These are phyloP conservation scores for Bucco capensis DNA, from an alignment of 2,113 vertebrate species.

Conservation along the genomic window DNA sequence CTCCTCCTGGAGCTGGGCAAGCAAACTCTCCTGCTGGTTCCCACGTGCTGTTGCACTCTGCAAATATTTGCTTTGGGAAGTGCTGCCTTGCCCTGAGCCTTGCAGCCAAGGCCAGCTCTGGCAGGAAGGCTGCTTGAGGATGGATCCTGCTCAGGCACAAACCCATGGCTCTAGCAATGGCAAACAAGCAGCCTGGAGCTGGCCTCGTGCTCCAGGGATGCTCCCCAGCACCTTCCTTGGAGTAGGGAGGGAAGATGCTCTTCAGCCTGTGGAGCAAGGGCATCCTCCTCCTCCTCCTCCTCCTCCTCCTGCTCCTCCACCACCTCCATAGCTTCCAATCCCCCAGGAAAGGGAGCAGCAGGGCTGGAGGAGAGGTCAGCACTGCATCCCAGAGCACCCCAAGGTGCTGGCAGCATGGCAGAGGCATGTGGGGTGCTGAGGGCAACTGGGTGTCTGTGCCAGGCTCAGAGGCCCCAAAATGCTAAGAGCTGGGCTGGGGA, in stretches of 20 bases:
- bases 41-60: neutral
- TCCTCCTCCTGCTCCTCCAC: neutral
- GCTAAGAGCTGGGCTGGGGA: neutral
- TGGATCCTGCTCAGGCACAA: neutral
- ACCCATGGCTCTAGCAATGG: rapidly evolving
- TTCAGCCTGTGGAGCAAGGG: rapidly evolving
- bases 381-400: rapidly evolving
- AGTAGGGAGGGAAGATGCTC: neutral
- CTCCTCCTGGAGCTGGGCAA: neutral
- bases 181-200: rapidly evolving
- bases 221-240: rapidly evolving
- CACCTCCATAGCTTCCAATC: neutral
- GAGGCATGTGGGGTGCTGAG: neutral
- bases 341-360: rapidly evolving
- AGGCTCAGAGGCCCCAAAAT: neutral
- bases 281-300: neutral
- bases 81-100: neutral
- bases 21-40: slow-evolving; percentile 5
- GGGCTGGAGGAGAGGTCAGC: neutral
- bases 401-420: neutral
- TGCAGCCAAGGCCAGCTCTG: neutral
- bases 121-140: neutral
- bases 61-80: slow-evolving; percentile 59
- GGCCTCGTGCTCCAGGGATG: rapidly evolving
- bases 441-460: rapidly evolving